Evolutionary conservation across 2,888 invertebrate species (phyloP).

Genomic region (Sarcophaga carnaria): DNA sequence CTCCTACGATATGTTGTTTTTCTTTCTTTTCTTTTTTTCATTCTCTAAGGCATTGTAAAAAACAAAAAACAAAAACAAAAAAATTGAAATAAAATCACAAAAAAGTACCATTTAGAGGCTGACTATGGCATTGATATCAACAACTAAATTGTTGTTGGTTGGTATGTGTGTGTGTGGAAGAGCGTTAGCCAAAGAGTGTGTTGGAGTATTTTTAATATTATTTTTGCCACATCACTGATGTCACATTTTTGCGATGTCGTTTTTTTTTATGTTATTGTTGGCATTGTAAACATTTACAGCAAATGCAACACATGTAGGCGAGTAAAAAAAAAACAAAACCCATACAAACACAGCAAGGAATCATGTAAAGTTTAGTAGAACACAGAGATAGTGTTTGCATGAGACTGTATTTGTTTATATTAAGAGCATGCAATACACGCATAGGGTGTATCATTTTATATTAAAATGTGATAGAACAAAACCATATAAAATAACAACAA

Average conservation of each 20-base stretch:
- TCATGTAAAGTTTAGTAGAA: background rate
- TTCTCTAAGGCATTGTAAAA: constrained; percentile 23
- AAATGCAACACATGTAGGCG: constrained; percentile 42
- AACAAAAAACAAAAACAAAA: constrained; percentile 31
- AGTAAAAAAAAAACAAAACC: constrained; percentile 9
- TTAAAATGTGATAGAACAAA: constrained; percentile 26
- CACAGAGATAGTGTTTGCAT: background rate
- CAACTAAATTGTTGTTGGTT: constrained; percentile 2
- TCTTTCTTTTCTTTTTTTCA: background rate
- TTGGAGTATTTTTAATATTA: constrained; percentile 40
- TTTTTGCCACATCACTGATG: constrained; percentile 67
- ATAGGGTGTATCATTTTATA: constrained; percentile 43
- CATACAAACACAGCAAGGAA: constrained; percentile 20
- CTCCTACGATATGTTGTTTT: background rate
- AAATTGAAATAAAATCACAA: constrained; percentile 20
- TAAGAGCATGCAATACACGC: background rate
- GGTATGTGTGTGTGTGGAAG: background rate
- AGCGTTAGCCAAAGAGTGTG: background rate
- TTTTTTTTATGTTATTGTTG: constrained; percentile 18
- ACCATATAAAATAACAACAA: constrained; percentile 1
- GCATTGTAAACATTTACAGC: constrained; percentile 48
- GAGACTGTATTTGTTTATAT: background rate
- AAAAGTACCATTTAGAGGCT: constrained; percentile 36
- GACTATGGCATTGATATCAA: background rate
- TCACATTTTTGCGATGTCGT: constrained; percentile 35